Conservation (phyloP, 2,797 vertebrate genomes). For the Percopsis omiscomaycus region DNA sequence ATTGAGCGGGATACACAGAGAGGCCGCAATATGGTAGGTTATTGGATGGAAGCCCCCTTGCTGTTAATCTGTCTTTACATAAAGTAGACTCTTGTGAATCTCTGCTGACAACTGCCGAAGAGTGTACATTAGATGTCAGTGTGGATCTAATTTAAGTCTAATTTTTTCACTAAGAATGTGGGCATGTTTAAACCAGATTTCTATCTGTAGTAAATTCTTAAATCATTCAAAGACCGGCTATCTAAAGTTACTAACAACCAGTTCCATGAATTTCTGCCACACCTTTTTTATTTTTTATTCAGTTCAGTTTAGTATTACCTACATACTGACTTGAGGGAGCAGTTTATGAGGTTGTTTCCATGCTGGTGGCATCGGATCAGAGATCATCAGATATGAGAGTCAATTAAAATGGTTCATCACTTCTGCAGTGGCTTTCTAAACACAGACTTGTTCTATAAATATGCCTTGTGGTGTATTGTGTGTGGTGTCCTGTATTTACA, state of each 20-base stretch:
- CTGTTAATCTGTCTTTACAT: not conserved
- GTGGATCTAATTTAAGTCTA: conserved; percentile 12
- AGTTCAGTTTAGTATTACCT: too few species aligned
- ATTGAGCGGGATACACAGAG: conserved; percentile 17
- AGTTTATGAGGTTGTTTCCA: too few species aligned
- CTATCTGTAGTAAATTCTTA: conserved; percentile 3
- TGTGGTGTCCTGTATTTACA: not conserved
- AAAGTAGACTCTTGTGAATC: not conserved
- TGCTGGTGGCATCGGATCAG: too few species aligned
- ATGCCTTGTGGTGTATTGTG: not conserved
- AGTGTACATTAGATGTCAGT: not conserved
- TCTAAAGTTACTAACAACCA: not conserved
- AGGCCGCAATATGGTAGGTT: conserved; percentile 1
- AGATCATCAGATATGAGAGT: too few species aligned
- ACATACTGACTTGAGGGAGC: too few species aligned
- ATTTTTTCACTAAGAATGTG: conserved; percentile 13
- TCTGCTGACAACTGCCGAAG: conserved; percentile 10
- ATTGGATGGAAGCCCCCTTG: not conserved
- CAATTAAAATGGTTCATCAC: not conserved
- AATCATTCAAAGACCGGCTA: not conserved
- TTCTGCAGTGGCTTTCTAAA: not conserved
- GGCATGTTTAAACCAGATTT: not conserved
- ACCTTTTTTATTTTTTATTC: too few species aligned
- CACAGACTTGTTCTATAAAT: not conserved
- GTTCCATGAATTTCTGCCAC: too few species aligned